phyloP scores from a whole-genome alignment of 2,888 invertebrate species.

The Colostygia pectinataria region DNA sequence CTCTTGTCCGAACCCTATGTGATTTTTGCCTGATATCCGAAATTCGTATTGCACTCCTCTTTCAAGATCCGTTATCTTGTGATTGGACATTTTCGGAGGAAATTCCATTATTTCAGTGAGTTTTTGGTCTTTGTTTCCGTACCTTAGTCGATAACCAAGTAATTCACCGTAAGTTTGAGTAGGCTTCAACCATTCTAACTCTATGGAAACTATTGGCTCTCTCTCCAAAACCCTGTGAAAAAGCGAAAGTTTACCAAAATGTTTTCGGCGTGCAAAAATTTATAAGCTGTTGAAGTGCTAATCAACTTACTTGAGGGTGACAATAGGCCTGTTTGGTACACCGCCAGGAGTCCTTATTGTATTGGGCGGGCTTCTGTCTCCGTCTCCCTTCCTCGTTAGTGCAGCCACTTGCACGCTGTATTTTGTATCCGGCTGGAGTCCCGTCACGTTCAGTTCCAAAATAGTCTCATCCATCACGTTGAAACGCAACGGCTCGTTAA shows the following conservation, averaged over 20 bases:
- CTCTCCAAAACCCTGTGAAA: constrained; percentile 89
- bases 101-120: constrained; percentile 86
- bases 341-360: constrained; percentile 96
- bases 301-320: constrained; percentile 88
- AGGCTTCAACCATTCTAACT: constrained; percentile 96
- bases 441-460: constrained; percentile 91
- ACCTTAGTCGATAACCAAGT: constrained; percentile 92
- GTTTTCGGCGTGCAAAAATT: not conserved
- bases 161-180: constrained; percentile 94
- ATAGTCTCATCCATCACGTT: constrained; percentile 92
- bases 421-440: constrained; percentile 96
- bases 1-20: constrained; percentile 97
- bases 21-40: constrained; percentile 96
- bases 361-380: constrained; percentile 93
- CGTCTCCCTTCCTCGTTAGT: constrained; percentile 97
- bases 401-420: constrained; percentile 98
- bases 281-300: constrained; percentile 24
- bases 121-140: constrained; percentile 92
- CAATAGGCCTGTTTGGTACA: constrained; percentile 92
- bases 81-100: constrained; percentile 85
- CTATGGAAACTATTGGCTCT: constrained; percentile 93
- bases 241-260: constrained; percentile 28
- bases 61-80: constrained; percentile 91
- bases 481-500: constrained; percentile 94
- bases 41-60: constrained; percentile 98